Percentiles rank a stretch among this genome's conserved stretches.
Conservation (phyloP, 92 coral and sea anemone genomes). For the Bergia sp. region DNA sequence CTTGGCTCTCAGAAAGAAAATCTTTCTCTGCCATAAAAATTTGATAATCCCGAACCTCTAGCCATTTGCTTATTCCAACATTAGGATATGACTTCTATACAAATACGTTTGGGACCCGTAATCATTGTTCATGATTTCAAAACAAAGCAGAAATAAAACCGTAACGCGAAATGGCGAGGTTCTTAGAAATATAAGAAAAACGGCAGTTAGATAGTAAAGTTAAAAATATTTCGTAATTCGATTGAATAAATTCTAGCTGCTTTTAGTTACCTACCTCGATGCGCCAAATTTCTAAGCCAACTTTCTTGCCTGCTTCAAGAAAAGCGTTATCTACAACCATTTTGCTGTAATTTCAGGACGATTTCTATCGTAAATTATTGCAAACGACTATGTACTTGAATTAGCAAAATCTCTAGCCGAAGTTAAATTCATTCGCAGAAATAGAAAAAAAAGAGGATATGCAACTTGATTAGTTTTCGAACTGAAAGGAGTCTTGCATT, state of each 20-base stretch:
- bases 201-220: neutral
- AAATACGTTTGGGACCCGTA: neutral
- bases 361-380: neutral
- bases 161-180: neutral
- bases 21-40: neutral
- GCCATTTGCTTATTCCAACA: neutral
- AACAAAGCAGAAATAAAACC: neutral
- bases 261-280: conserved; percentile 78
- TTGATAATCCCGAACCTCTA: neutral
- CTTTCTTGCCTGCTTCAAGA: conserved; percentile 80
- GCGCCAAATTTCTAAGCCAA: conserved; percentile 95
- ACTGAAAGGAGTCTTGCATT: neutral
- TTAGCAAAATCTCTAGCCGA: neutral
- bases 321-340: conserved; percentile 97
- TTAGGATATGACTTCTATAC: neutral
- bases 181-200: neutral
- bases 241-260: neutral
- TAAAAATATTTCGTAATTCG: neutral
- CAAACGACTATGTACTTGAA: neutral
- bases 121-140: neutral
- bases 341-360: neutral
- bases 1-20: neutral
- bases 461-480: conserved; percentile 23
- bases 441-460: neutral
- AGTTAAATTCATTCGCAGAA: conserved; percentile 11